Evolutionary conservation across 2,113 vertebrate species (phyloP).

Genomic region (Taxidea taxus): DNA sequence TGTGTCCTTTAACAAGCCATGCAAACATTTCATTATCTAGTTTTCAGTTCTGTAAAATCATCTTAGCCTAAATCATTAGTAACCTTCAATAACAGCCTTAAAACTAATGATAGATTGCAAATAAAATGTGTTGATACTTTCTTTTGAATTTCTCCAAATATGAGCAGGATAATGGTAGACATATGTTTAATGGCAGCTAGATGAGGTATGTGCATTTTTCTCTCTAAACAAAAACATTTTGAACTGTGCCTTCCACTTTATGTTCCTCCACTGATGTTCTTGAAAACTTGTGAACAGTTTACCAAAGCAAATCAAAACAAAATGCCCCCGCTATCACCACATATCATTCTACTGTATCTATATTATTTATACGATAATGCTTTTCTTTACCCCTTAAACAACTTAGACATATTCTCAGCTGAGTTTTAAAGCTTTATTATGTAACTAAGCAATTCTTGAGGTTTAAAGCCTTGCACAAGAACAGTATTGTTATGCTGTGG

Average conservation of each 20-base stretch:
- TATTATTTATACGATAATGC: not conserved
- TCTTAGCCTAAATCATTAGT: not conserved
- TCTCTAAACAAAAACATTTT: conserved; percentile 36
- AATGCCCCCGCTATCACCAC: not conserved
- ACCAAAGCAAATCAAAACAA: conserved; percentile 16
- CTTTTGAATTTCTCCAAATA: conserved; percentile 32
- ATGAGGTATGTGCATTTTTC: not conserved
- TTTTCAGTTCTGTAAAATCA: conserved; percentile 19
- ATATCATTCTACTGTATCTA: not conserved
- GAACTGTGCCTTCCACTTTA: not conserved
- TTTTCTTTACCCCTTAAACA: not conserved
- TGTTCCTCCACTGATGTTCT: not conserved
- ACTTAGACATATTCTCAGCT: not conserved
- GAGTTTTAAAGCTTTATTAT: not conserved
- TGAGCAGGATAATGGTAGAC: not conserved
- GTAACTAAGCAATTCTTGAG: not conserved
- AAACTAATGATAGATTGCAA: not conserved
- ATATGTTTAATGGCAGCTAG: not conserved
- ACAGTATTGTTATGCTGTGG: not conserved
- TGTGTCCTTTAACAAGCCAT: not conserved
- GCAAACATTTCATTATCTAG: not conserved
- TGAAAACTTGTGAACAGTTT: not conserved
- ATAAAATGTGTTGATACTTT: conserved; percentile 17
- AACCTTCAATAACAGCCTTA: not conserved
- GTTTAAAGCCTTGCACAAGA: not conserved